Percentiles rank a stretch among this genome's conserved stretches.
Conservation (phyloP, 1,140 invertebrate species). For the Sitodiplosis mosellana region DNA sequence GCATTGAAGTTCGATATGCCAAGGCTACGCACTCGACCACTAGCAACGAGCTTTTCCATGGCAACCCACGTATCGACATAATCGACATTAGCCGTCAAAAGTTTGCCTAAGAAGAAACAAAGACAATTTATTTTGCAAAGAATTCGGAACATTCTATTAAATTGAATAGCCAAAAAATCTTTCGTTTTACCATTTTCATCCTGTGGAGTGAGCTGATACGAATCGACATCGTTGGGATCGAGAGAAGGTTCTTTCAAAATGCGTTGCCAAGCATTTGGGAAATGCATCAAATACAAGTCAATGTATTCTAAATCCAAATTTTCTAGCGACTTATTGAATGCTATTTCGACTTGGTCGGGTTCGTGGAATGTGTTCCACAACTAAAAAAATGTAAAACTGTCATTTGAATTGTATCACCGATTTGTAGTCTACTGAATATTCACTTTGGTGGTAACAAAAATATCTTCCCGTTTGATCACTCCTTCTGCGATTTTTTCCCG, state of each 20-base stretch:
- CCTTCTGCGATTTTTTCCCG: conserved; percentile 36
- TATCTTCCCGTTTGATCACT: conserved; percentile 29
- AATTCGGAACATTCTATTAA: no score
- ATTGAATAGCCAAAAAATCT: no score
- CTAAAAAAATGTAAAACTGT: background rate
- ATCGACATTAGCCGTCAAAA: conserved; percentile 30
- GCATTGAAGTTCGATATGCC: conserved; percentile 91
- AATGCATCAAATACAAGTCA: conserved; percentile 63
- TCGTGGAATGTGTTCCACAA: conserved; percentile 25
- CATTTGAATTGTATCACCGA: no score
- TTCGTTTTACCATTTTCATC: no score
- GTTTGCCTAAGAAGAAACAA: no score
- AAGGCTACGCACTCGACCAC: conserved; percentile 56
- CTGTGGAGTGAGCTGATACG: no score
- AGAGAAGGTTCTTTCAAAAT: no score
- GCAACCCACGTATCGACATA: conserved; percentile 82
- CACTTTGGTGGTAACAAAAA: background rate
- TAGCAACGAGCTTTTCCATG: conserved; percentile 56
- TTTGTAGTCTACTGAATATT: background rate
- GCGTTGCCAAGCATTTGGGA: conserved; percentile 24
- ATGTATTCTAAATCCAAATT: conserved; percentile 55
- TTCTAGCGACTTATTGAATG: conserved; percentile 32
- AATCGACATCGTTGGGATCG: no score
- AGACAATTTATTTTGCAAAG: no score
- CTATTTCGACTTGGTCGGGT: conserved; percentile 18